These are phyloP conservation scores for Sitta carolinensis DNA, from an alignment of 2,797 vertebrate genomes.

Conservation along the genomic window DNA sequence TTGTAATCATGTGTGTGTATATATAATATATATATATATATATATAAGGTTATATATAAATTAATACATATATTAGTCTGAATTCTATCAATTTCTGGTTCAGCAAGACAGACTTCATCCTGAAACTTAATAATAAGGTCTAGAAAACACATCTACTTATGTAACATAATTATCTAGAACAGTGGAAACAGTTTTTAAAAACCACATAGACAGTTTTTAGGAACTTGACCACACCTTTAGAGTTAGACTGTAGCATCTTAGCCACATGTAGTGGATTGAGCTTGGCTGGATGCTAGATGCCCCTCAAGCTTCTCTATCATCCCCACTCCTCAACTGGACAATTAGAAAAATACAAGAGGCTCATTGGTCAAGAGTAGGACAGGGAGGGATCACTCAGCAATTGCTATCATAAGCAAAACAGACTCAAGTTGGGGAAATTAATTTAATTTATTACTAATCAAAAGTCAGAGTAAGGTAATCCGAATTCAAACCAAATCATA, in stretches of 20 bases:
- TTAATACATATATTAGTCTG: background rate
- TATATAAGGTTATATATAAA: background rate
- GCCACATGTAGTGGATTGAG: background rate
- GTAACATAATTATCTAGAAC: background rate
- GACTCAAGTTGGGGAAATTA: background rate
- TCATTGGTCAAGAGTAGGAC: rapidly evolving
- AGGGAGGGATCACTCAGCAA: background rate
- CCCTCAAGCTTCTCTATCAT: background rate
- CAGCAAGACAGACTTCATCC: background rate
- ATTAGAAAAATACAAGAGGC: background rate
- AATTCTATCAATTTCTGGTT: background rate
- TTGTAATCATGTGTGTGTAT: no score
- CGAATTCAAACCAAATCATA: background rate
- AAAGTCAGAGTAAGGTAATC: background rate
- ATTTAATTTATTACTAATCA: background rate
- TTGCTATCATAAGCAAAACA: background rate
- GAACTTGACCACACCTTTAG: background rate
- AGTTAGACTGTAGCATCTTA: background rate
- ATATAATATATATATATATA: no score
- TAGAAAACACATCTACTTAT: background rate
- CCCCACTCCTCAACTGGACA: background rate
- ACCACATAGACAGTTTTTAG: background rate
- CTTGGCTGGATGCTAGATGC: background rate
- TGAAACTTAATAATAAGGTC: background rate
- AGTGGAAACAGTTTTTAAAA: background rate